phyloP scores from a whole-genome alignment of 2,888 invertebrate species.

The Ectemnius cavifrons region DNA sequence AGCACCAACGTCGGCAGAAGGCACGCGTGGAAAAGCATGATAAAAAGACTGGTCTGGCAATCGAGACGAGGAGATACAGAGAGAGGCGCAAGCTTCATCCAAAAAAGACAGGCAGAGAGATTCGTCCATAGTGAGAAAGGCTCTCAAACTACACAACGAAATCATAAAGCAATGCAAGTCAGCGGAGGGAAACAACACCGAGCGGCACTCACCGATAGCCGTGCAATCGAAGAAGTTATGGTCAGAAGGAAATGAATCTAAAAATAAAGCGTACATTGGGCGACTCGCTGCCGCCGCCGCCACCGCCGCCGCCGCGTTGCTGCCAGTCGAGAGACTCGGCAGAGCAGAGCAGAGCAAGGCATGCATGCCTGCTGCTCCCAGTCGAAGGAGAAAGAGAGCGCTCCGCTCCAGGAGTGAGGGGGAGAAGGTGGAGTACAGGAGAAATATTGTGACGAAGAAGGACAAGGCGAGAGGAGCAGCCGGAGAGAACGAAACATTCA shows the following conservation, averaged over 20 bases:
- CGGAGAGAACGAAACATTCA: neutral
- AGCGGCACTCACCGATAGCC: conserved; percentile 56
- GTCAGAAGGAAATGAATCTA: conserved; percentile 71
- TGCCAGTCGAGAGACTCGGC: conserved; percentile 29
- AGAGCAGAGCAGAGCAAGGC: conserved; percentile 14
- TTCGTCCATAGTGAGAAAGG: no score
- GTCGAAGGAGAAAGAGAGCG: conserved; percentile 16
- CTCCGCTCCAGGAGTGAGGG: conserved; percentile 1
- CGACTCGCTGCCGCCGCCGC: conserved; percentile 56
- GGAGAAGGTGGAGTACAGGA: conserved; percentile 22
- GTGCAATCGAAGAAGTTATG: conserved; percentile 63
- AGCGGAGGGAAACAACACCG: conserved; percentile 14
- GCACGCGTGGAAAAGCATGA: conserved; percentile 5
- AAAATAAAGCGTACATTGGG: conserved; percentile 71
- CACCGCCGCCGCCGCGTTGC: neutral
- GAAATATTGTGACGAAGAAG: conserved; percentile 8
- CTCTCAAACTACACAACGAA: no score
- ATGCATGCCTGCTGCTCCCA: neutral
- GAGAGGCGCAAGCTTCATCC: neutral
- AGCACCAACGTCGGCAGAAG: neutral
- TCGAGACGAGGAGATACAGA: neutral
- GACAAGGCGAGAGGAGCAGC: conserved; percentile 12
- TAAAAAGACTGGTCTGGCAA: neutral
- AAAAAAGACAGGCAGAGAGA: conserved; percentile 2
- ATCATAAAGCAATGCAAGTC: no score